A percentile compares a stretch with the other conserved stretches of the same genome.
Evolutionary conservation across 2,888 invertebrate species (phyloP).

Genomic region (Phengaris arion): DNA sequence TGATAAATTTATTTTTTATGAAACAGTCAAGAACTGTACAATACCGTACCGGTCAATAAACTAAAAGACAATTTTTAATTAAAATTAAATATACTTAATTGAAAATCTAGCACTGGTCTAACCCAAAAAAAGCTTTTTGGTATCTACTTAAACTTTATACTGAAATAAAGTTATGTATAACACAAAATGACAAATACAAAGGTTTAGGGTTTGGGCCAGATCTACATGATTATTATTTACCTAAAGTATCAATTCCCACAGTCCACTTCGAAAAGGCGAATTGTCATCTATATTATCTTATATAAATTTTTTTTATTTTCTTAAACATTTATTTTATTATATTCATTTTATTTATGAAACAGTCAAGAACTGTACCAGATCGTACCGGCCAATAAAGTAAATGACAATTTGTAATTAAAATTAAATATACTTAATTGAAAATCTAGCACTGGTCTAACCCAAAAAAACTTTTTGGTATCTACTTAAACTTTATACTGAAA

Average conservation of each 20-base stretch:
- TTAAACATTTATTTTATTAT: too few species aligned
- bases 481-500: neutral
- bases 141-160: neutral
- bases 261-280: neutral
- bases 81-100: neutral
- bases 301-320: too few species aligned
- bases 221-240: neutral
- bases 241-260: neutral
- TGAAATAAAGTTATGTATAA: neutral
- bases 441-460: neutral
- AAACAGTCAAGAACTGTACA: neutral
- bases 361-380: neutral
- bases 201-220: neutral
- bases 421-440: neutral
- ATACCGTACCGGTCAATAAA: neutral
- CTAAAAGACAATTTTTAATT: neutral
- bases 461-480: neutral
- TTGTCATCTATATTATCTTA: neutral
- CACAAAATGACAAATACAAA: constrained; percentile 21
- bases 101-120: neutral
- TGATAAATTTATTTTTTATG: neutral
- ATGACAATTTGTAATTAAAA: neutral
- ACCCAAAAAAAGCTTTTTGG: neutral
- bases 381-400: neutral
- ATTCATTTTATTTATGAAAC: neutral